phyloP scores from a whole-genome alignment of 2,888 invertebrate species.

The Catocala nupta region DNA sequence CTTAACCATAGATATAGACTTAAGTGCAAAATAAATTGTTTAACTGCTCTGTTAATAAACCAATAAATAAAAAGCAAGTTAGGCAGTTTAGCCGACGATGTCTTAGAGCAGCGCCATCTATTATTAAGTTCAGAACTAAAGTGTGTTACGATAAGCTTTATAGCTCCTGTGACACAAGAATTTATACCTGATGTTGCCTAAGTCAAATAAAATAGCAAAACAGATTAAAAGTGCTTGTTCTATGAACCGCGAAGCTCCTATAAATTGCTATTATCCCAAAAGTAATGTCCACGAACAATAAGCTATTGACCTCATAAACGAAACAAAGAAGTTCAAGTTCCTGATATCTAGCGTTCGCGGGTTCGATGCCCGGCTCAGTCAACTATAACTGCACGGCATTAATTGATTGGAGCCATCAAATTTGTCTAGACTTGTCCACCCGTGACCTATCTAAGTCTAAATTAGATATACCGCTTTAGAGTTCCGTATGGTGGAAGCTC shows the following conservation, averaged over 20 bases:
- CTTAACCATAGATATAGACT: no score
- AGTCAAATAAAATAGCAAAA: no score
- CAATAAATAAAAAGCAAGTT: no score
- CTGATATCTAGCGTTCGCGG: constrained; percentile 50
- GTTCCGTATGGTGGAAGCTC: constrained; percentile 7
- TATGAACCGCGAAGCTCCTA: constrained; percentile 22
- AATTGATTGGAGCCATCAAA: constrained; percentile 74
- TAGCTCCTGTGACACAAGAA: no score
- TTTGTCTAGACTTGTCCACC: constrained; percentile 68
- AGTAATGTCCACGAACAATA: constrained; percentile 42
- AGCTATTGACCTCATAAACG: constrained; percentile 57
- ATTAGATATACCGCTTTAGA: constrained; percentile 46
- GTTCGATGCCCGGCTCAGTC: constrained; percentile 73
- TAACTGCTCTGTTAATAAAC: no score
- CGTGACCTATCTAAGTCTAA: constrained; percentile 70
- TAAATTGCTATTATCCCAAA: constrained; percentile 27
- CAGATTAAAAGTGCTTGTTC: constrained; percentile 6
- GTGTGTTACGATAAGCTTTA: no score
- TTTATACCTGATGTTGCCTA: no score
- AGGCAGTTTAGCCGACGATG: no score
- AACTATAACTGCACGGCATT: constrained; percentile 67
- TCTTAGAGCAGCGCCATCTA: no score
- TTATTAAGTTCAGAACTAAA: no score
- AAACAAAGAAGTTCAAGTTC: constrained; percentile 60
- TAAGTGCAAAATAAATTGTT: no score